Percentiles rank a stretch among this genome's conserved stretches.
phyloP scores from a whole-genome alignment of 2,113 vertebrate genomes.

The Formicarius rufipectus region DNA sequence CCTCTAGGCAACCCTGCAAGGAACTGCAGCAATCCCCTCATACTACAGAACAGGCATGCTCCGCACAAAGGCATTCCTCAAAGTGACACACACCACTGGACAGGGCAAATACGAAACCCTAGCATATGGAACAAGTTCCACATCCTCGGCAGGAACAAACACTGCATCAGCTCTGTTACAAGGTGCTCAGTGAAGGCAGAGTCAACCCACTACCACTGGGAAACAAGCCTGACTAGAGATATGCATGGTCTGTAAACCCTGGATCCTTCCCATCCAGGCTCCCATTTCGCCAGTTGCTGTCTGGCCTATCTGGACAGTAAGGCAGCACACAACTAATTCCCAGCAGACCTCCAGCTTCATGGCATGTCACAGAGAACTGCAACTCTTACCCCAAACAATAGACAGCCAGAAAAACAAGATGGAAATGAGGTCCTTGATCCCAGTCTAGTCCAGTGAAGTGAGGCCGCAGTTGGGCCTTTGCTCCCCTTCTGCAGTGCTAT shows the following conservation, averaged over 20 bases:
- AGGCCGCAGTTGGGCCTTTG: background rate
- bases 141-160: background rate
- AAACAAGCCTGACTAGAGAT: background rate
- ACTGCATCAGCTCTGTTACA: background rate
- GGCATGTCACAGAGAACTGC: background rate
- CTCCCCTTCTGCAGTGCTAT: background rate
- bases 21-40: background rate
- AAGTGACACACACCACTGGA: background rate
- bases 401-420: background rate
- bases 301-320: background rate
- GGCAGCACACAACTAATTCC: background rate
- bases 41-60: background rate
- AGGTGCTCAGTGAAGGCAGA: background rate
- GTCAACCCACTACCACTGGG: background rate
- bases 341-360: background rate
- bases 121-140: background rate
- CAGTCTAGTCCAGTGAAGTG: background rate
- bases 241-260: rapidly evolving
- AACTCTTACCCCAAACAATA: background rate
- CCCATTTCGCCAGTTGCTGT: rapidly evolving
- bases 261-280: background rate
- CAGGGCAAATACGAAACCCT: background rate
- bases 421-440: background rate
- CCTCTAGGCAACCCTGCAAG: background rate
- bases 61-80: background rate